A percentile compares a stretch with the other conserved stretches of the same genome.
phyloP scores from a whole-genome alignment of 2,797 vertebrate genomes.

The Cottoperca gobio region DNA sequence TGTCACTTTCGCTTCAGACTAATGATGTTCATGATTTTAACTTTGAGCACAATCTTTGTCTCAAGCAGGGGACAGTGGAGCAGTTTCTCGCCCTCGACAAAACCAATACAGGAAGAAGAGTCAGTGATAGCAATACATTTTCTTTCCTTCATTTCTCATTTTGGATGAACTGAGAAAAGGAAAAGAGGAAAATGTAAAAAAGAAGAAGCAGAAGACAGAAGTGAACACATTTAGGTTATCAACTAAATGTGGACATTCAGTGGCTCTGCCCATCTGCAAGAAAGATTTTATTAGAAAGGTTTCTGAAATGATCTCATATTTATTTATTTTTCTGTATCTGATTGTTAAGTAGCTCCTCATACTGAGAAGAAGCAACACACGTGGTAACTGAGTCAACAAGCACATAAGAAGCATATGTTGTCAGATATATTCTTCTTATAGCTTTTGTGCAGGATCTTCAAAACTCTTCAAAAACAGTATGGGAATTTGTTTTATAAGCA shows the following conservation, averaged over 20 bases:
- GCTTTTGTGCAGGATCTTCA: no score
- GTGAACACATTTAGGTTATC: not conserved
- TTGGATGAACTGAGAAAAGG: not conserved
- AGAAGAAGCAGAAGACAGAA: not conserved
- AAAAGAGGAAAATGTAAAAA: not conserved
- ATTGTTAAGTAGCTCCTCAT: not conserved
- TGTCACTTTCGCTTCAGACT: not conserved
- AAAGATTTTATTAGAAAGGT: no score
- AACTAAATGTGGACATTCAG: no score
- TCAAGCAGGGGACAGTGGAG: slow-evolving; percentile 18
- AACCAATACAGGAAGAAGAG: not conserved
- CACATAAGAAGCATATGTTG: not conserved
- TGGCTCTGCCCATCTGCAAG: no score
- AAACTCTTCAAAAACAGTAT: no score
- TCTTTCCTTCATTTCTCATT: not conserved
- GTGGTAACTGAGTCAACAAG: no score
- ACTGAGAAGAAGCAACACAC: no score
- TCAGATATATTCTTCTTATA: not conserved
- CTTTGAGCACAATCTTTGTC: not conserved
- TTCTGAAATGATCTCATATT: not conserved
- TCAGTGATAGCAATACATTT: not conserved
- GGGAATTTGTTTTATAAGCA: not conserved
- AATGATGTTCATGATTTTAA: not conserved
- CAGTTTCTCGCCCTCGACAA: not conserved
- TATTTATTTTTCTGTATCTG: not conserved